Percentiles rank a stretch among this genome's conserved stretches.
Evolutionary conservation across 2,888 invertebrate genomes (phyloP).

Genomic region (Sesia apiformis): DNA sequence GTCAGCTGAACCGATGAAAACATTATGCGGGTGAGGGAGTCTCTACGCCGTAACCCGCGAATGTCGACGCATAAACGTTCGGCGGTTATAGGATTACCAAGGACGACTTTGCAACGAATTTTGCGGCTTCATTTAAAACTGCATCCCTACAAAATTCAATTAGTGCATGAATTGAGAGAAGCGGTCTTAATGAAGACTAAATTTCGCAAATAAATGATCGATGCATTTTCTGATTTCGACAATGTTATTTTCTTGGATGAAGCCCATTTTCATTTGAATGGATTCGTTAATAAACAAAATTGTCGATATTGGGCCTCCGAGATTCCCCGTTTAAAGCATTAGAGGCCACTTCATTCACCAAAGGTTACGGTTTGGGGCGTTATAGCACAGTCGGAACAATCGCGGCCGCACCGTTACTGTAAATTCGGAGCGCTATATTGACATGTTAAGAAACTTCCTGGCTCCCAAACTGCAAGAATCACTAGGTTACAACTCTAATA

Average conservation of each 20-base stretch:
- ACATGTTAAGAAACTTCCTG: conserved; percentile 6
- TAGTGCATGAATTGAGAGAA: conserved; percentile 10
- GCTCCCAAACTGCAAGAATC: conserved; percentile 2
- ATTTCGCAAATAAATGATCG: conserved; percentile 6
- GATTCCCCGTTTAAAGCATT: conserved; percentile 6
- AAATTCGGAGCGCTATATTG: conserved; percentile 8
- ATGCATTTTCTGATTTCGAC: conserved; percentile 7
- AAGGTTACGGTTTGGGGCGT: conserved; percentile 11
- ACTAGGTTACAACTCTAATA: not conserved
- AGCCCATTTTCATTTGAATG: not conserved
- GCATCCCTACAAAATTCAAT: conserved; percentile 10
- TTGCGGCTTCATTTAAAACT: conserved; percentile 4
- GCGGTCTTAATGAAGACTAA: conserved; percentile 4
- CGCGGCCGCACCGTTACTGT: conserved; percentile 7
- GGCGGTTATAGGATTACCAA: not conserved
- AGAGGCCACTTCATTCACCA: conserved; percentile 7
- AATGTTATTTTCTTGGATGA: conserved; percentile 14
- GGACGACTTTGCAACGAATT: not conserved
- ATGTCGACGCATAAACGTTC: not conserved
- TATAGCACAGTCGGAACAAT: conserved; percentile 7
- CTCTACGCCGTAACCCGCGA: not conserved
- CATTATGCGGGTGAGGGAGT: not conserved
- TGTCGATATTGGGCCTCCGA: not conserved
- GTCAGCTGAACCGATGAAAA: not conserved
- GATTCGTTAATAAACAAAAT: not conserved